Evolutionary conservation across 2,113 vertebrate species (phyloP), one percentile per base, ranked within the genome.

Genomic region (Tetraodon nigroviridis): DNA sequence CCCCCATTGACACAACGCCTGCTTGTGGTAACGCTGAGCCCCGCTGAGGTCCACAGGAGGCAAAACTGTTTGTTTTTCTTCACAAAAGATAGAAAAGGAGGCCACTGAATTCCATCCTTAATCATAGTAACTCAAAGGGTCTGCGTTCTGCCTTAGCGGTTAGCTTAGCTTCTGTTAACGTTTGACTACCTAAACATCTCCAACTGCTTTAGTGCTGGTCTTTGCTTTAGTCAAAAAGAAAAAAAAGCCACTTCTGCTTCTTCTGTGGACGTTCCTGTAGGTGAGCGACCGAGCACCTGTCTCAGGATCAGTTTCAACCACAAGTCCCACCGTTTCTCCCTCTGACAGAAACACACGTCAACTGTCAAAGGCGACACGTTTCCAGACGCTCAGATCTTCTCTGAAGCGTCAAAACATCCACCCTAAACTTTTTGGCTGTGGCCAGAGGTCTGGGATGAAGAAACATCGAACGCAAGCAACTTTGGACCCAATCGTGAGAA

Each of bases 271-370:
- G 54, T 73, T 75, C 45, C 58, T 66, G 56, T 78, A 79, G 65
- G 57, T 80, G 78, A 16, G 15, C 52, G 41, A 46, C 17, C 48
- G 19, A 65, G 58, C 85, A 87, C 80, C 87, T 85, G 85, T 59
- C 49, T 40, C 17, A 64, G 78, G 76, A 85, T 84, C 84, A 73
- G 72, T 90, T 91, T 90, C 89, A 86, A 82, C 89, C 88, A 89
- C 85, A 83, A 62, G 76, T 89, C 88, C 88, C 85, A 75, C 71
- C 32, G 76, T 55, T 27, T 49, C 47, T 67, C 51, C 64, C 52
- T 47, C 47, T 61, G 7, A 29, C 53, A 64, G 16, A 69, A 18
- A 51, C 50, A 68, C n/a, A 62, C 18, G 4, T 19, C 47, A 86
- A 87, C 78, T 50, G 71, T 59, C 79, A 81, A 64, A 67, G 19